Conservation (phyloP, 2,888 invertebrate genomes). For the Melanostoma mellinum region DNA sequence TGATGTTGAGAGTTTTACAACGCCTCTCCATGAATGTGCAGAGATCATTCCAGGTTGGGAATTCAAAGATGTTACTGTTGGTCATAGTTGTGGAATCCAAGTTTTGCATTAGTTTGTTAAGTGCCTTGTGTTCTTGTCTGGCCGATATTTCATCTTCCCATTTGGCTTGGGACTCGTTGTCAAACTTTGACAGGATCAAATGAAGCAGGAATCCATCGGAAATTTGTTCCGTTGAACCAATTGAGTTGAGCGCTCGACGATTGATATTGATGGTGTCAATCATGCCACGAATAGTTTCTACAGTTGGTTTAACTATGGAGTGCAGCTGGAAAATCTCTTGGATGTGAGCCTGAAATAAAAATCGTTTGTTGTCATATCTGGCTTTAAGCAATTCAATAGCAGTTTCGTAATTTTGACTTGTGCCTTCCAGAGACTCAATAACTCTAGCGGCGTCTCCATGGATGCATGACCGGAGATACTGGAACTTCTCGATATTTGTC, state of each 20-base stretch:
- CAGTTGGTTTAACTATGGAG: not conserved
- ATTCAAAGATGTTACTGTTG: conserved; percentile 4
- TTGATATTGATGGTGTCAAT: conserved; percentile 36
- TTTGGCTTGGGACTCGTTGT: conserved; percentile 2
- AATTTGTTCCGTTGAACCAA: not conserved
- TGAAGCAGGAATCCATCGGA: conserved; percentile 10
- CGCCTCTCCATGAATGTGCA: not conserved
- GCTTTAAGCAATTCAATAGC: conserved; percentile 46
- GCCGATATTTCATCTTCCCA: conserved; percentile 7
- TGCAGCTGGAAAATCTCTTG: conserved; percentile 31
- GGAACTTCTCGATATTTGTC: conserved; percentile 47
- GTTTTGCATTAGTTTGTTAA: not conserved
- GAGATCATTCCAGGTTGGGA: conserved; percentile 1
- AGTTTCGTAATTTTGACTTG: conserved; percentile 49
- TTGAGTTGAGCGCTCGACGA: conserved; percentile 13
- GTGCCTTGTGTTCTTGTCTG: not conserved
- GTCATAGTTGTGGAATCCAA: conserved; percentile 18
- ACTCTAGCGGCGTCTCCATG: conserved; percentile 28
- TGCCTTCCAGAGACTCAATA: conserved; percentile 58
- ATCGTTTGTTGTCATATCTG: conserved; percentile 29
- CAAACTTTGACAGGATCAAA: not conserved
- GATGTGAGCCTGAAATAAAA: conserved; percentile 24
- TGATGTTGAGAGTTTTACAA: no score
- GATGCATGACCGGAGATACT: conserved; percentile 52
- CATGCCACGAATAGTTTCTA: conserved; percentile 19